A percentile compares a stretch with the other conserved stretches of the same genome.
These are phyloP conservation scores for Maniola hyperantus DNA, from an alignment of 2,888 invertebrate species.

Conservation along the genomic window DNA sequence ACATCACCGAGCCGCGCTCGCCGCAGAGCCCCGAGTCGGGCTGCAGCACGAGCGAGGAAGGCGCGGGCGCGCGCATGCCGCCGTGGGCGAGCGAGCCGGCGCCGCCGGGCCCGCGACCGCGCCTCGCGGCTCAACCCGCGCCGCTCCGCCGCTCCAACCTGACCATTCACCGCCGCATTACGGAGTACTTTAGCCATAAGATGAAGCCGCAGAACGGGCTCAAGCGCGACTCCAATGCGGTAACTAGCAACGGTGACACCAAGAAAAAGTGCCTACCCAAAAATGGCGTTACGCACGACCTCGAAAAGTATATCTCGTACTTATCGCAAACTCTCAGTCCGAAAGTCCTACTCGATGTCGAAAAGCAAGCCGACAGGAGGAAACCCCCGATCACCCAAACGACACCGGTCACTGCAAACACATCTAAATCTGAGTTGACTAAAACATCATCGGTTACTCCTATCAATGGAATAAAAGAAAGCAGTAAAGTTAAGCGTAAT, in stretches of 20 bases:
- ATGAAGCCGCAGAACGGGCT: slow-evolving; percentile 86
- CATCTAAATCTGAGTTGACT: slow-evolving; percentile 55
- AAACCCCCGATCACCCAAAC: slow-evolving; percentile 42
- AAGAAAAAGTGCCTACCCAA: slow-evolving; percentile 75
- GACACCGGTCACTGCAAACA: slow-evolving; percentile 48
- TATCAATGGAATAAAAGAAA: slow-evolving; percentile 60
- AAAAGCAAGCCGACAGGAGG: slow-evolving; percentile 60
- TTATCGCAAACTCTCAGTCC: slow-evolving; percentile 76
- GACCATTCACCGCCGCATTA: slow-evolving; percentile 89
- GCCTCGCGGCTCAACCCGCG: slow-evolving; percentile 67
- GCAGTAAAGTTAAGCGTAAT: slow-evolving; percentile 56
- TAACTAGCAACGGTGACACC: slow-evolving; percentile 58
- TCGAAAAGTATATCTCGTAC: slow-evolving; percentile 78
- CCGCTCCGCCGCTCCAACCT: slow-evolving; percentile 61
- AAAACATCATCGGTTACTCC: slow-evolving; percentile 52
- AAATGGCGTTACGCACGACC: slow-evolving; percentile 74
- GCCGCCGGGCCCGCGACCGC: slow-evolving; percentile 69
- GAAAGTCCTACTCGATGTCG: slow-evolving; percentile 73
- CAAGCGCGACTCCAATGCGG: slow-evolving; percentile 67
- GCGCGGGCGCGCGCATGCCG: slow-evolving; percentile 74
- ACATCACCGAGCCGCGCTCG: slow-evolving; percentile 93
- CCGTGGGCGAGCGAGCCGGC: slow-evolving; percentile 78
- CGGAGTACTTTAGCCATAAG: slow-evolving; percentile 92
- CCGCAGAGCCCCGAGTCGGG: slow-evolving; percentile 88
- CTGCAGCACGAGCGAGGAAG: slow-evolving; percentile 82